These are phyloP conservation scores for Aleadryas rufinucha DNA, from an alignment of 2,113 vertebrate genomes.

Conservation along the genomic window DNA sequence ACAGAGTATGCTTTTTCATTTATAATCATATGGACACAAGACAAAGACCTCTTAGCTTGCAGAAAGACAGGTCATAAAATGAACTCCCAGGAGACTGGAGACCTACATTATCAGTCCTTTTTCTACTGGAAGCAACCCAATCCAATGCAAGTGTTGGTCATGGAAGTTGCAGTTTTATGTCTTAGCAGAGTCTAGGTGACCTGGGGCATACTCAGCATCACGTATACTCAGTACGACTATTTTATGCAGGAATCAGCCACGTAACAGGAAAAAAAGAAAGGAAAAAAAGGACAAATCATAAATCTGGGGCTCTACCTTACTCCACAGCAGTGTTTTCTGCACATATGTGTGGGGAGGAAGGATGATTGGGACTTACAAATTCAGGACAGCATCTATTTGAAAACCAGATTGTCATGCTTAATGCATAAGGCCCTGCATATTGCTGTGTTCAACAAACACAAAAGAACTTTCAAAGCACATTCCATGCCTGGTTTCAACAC, in stretches of 20 bases:
- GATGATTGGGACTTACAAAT: neutral
- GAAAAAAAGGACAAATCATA: neutral
- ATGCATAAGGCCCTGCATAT: neutral
- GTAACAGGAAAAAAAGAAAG: neutral
- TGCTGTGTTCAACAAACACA: neutral
- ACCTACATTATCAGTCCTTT: neutral
- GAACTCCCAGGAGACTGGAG: neutral
- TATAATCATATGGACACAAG: constrained; percentile 8
- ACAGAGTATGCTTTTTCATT: constrained; percentile 59
- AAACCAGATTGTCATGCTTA: neutral
- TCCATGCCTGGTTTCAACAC: neutral
- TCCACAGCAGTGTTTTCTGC: neutral
- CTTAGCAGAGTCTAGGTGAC: neutral
- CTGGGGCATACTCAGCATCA: neutral
- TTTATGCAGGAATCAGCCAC: neutral
- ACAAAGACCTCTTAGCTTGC: constrained; percentile 11
- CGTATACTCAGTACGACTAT: neutral
- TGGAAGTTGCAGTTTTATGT: neutral
- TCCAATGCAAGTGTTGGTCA: neutral
- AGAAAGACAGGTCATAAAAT: constrained; percentile 48
- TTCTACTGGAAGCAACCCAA: neutral
- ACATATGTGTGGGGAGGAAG: neutral
- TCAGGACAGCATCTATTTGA: neutral
- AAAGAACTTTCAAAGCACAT: neutral
- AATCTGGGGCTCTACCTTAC: neutral